Conservation (phyloP, 1,140 invertebrate species). For the Pararge aegeria region DNA sequence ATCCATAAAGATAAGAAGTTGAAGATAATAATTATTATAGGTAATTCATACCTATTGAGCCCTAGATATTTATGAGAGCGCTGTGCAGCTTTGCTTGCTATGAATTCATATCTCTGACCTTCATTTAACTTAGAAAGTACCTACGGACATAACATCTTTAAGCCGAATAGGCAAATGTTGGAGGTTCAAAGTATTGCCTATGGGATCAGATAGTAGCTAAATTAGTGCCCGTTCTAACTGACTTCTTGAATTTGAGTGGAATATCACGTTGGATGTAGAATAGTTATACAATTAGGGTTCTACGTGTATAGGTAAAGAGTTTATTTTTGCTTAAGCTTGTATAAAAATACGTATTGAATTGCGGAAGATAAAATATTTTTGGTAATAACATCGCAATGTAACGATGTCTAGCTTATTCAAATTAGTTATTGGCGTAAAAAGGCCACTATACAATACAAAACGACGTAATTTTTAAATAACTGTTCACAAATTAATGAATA, state of each 20-base stretch:
- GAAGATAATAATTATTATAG: no score
- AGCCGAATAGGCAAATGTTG: no score
- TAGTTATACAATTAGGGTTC: slow-evolving; percentile 47
- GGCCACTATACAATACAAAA: slow-evolving; percentile 35
- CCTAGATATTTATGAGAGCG: no score
- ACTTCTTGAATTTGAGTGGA: slow-evolving; percentile 44
- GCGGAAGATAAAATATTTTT: slow-evolving; percentile 72
- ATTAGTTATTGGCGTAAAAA: slow-evolving; percentile 45
- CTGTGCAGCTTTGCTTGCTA: no score
- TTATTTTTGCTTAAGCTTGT: slow-evolving; percentile 78
- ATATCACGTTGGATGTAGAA: slow-evolving; percentile 53
- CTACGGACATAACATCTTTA: no score
- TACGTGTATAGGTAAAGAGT: slow-evolving; percentile 65
- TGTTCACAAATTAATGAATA: slow-evolving; percentile 34
- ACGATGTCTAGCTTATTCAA: slow-evolving; percentile 53
- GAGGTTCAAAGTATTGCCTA: no score
- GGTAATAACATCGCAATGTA: slow-evolving; percentile 57
- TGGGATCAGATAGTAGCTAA: slow-evolving; percentile 2
- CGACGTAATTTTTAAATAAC: slow-evolving; percentile 39
- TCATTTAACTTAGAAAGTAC: no score
- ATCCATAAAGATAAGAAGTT: no score
- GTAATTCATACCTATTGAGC: no score
- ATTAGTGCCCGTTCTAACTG: slow-evolving; percentile 7
- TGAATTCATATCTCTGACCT: no score
- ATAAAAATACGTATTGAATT: slow-evolving; percentile 67